phyloP scores from a whole-genome alignment of 2,797 vertebrate genomes.

The Ataeniobius toweri region DNA sequence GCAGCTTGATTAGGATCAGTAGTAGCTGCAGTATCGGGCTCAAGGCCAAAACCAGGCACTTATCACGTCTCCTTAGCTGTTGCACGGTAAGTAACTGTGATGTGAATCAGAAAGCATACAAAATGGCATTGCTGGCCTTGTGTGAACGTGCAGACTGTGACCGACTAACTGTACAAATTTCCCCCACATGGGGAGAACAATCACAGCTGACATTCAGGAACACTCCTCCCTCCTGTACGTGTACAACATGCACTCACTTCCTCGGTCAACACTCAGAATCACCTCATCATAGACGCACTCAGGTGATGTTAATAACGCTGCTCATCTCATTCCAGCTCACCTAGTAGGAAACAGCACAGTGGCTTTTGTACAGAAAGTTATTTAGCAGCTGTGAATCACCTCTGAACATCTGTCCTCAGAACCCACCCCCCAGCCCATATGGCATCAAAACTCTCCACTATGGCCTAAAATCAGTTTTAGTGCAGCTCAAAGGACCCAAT shows the following conservation, averaged over 20 bases:
- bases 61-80: slow-evolving; percentile 40
- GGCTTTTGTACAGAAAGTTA: neutral
- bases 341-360: neutral
- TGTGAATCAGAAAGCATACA: slow-evolving; percentile 27
- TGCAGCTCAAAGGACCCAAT: no score
- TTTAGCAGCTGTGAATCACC: neutral
- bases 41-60: slow-evolving; percentile 16
- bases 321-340: neutral
- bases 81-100: slow-evolving; percentile 23
- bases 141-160: slow-evolving; percentile 28
- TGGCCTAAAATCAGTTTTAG: neutral
- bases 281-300: slow-evolving; percentile 5
- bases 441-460: neutral
- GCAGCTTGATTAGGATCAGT: slow-evolving; percentile 26
- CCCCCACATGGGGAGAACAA: slow-evolving; percentile 16
- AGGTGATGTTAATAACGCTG: neutral
- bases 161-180: slow-evolving; percentile 15
- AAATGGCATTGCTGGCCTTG: slow-evolving; percentile 1
- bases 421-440: neutral
- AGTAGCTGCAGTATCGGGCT: neutral
- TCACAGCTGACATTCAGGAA: slow-evolving; percentile 13
- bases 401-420: neutral
- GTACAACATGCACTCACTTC: slow-evolving; percentile 28
- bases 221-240: neutral
- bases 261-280: slow-evolving; percentile 11